Conservation (phyloP, 2,113 vertebrate genomes). For the Periophthalmodon schlosseri region DNA sequence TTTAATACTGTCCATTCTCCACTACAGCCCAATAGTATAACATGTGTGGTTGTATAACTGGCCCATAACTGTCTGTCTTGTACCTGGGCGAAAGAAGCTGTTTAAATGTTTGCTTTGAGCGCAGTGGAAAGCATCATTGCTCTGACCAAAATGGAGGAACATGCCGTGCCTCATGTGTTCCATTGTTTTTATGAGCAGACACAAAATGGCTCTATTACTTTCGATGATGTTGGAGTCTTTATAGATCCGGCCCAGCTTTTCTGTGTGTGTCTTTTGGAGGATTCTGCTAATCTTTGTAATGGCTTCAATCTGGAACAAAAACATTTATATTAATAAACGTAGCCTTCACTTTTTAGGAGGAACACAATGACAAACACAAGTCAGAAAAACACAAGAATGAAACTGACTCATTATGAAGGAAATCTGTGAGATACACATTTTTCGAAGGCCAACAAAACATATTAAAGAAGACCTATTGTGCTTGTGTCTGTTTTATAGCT, state of each 20-base stretch:
- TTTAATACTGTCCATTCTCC: no score
- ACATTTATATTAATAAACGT: background rate
- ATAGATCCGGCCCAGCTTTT: background rate
- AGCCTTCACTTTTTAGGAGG: background rate
- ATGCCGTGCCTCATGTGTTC: background rate
- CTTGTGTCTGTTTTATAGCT: no score
- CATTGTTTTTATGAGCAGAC: constrained; percentile 3
- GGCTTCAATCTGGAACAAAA: background rate
- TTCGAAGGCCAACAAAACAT: background rate
- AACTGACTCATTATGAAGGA: background rate
- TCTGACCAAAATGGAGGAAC: background rate
- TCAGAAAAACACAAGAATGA: background rate
- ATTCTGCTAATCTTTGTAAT: constrained; percentile 3
- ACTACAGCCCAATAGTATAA: no score
- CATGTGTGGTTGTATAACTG: background rate
- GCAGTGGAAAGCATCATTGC: constrained; percentile 3
- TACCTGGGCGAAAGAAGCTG: constrained; percentile 3
- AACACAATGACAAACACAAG: background rate
- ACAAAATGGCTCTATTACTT: constrained; percentile 5
- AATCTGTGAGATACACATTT: background rate
- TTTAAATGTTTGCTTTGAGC: constrained; percentile 22
- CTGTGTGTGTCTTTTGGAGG: background rate
- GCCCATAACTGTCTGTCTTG: background rate
- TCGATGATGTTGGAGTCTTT: background rate
- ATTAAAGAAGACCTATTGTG: no score